Base-by-base conservation (phyloP, 2,797 vertebrate genomes). In the Sebastolobus altivelis region DNA sequence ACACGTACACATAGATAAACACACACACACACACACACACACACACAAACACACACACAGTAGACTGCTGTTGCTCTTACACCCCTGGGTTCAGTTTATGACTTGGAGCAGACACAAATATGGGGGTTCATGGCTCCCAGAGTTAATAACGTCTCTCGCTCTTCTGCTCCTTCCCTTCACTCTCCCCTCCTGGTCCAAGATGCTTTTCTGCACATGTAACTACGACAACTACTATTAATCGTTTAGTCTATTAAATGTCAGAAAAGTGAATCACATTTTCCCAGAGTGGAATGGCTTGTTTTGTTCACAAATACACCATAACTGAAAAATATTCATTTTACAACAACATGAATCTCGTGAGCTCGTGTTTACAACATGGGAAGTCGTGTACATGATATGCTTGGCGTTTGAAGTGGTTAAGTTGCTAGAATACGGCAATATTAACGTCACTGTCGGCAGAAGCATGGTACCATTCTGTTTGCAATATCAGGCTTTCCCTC, bases 21-120 rank as follows among this genome's bases (percentile, higher is more conserved):
- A 58, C 61, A 65, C 76, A 76, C 25, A 89, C 75, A 80, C 54
- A 58, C 60, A 76, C 65, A 83, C 77, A 78, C 31, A 76, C 54
- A 78, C n/a, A 46, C 82, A 54, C 62, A 58, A 55, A 65, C 74
- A 85, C 76, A 76, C 71, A 72, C 72, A 83, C 16, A 78, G 54
- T 43, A 22, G 35, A 71, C 63, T 73, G 83, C 83, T 77, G 80
- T 58, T 71, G 62, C 81, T 88, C 81, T 75, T 73, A 68, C 77
- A 82, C 76, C 77, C 90, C 68, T 76, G 27, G 83, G 82, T 76
- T 87, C 77, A 79, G 83, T 90, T 92, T 83, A 93, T 38, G 68
- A 81, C 78, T 87, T 91, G 80, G 89, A 86, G 68, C 81, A 84
- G 76, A 87, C 77, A 80, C 85, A 91, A 87, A 89, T 80, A 86